These are phyloP conservation scores for Andrena flavipes DNA, from an alignment of 2,888 invertebrate genomes.

Conservation along the genomic window DNA sequence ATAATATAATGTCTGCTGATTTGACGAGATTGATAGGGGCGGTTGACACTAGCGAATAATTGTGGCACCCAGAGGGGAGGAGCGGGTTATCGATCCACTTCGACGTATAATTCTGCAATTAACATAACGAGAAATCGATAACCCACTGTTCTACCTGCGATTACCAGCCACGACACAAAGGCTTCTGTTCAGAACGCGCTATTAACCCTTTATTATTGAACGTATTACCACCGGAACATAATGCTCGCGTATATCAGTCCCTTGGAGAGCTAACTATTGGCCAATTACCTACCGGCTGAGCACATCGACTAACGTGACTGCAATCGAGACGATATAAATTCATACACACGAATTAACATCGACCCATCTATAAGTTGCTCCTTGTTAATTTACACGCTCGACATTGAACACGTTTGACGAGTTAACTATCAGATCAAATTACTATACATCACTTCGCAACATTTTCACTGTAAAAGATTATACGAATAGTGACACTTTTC, in stretches of 20 bases:
- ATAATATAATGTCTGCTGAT: constrained; percentile 27
- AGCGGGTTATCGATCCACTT: constrained; percentile 30
- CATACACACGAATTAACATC: not conserved
- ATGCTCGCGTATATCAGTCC: constrained; percentile 45
- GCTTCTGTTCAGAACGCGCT: constrained; percentile 60
- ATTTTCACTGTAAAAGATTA: too few species aligned
- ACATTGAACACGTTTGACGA: too few species aligned
- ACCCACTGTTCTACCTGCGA: constrained; percentile 56
- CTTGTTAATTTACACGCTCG: too few species aligned
- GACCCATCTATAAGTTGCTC: too few species aligned
- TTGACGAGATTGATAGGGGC: constrained; percentile 16
- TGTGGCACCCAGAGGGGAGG: constrained; percentile 14
- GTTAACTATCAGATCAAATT: too few species aligned
- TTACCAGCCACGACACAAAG: constrained; percentile 59
- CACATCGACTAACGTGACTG: constrained; percentile 14
- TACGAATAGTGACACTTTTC: too few species aligned
- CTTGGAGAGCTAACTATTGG: constrained; percentile 55
- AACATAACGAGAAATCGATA: constrained; percentile 62
- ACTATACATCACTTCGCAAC: too few species aligned
- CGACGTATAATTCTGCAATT: constrained; percentile 55
- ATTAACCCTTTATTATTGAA: constrained; percentile 62
- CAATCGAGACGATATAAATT: constrained; percentile 11
- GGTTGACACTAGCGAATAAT: constrained; percentile 34
- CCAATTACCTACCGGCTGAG: constrained; percentile 43
- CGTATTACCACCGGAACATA: constrained; percentile 52